Evolutionary conservation across 1,140 invertebrate species (phyloP), one percentile per base, ranked within the genome.

Genomic region (Potamilus streckersoni): DNA sequence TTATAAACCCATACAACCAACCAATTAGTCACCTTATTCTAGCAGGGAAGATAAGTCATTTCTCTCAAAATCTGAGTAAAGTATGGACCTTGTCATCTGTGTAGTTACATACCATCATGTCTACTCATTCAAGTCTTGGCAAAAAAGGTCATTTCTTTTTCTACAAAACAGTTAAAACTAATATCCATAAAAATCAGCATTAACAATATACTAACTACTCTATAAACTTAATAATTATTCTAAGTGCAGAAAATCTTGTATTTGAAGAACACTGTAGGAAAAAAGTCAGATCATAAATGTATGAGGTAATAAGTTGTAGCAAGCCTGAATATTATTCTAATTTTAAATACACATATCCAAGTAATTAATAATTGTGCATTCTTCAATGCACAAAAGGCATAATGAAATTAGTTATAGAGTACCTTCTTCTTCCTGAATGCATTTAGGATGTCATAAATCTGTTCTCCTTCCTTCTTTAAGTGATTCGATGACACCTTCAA

Each of bases 381-480:
- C 17, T 19, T 62, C 13, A 0, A 62, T n/a, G 19, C 13, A 69
- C 57, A 56, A 69, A 56, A 15, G 20, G 15, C 12, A 31, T 19
- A n/a, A 49, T 20, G 19, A 20, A 17, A 68, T 67, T 57, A 66
- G 55, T 57, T 69, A 17, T 69, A 20, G 15, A 67, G 81, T 75
- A 87, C 87, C 85, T 88, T 86, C 63, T 80, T 82, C 14, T 78
- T 71, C 49, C 86, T 77, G 23, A 49, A 49, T 49, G 79, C 82
- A 55, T 74, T 80, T 19, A 90, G 73, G n/a, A 87, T 80, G 19
- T 80, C 80, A 84, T 85, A 90, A 14, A 88, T 74, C n/a, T 84
- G 80, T 68, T 87, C 84, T 61, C 84, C 88, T 57, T 83, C 79
- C 13, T 84, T 80, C 49, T 81, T 82, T 57, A 88, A 68, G 38